A percentile compares a stretch with the other conserved stretches of the same genome.
These are phyloP conservation scores for Eretmodus cyanostictus DNA, from an alignment of 2,113 vertebrate species.

Conservation along the genomic window DNA sequence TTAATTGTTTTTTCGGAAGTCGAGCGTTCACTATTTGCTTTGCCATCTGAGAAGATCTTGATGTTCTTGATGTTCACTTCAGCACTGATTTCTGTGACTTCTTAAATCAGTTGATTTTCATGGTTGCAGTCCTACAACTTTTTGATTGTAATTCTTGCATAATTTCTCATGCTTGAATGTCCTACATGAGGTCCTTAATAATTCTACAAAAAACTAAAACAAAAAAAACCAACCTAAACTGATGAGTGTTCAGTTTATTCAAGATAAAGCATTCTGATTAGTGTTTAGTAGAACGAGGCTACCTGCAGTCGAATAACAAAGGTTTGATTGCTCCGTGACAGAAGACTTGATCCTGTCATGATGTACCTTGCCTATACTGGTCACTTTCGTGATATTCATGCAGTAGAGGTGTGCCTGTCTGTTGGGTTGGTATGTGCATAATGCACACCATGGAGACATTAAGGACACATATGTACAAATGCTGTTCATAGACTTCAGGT, in stretches of 20 bases:
- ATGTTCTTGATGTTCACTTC: background rate
- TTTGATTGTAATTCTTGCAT: background rate
- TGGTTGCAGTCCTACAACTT: background rate
- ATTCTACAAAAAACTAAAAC: accelerated
- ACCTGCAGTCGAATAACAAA: background rate
- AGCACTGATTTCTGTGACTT: background rate
- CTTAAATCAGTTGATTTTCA: background rate
- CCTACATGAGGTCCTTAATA: accelerated
- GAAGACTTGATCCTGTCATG: background rate
- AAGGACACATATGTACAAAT: background rate
- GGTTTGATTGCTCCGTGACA: background rate
- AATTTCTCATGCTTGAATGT: background rate
- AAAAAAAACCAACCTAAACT: background rate
- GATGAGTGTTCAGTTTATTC: background rate
- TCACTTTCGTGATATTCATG: accelerated
- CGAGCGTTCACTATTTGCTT: background rate
- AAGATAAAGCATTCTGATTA: background rate
- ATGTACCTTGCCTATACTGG: background rate
- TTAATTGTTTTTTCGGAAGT: background rate
- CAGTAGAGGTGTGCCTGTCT: background rate
- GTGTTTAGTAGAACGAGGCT: accelerated
- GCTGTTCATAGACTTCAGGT: accelerated
- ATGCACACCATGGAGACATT: background rate
- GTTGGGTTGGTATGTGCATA: background rate
- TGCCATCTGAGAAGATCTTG: background rate